Base-by-base conservation (phyloP, 2,113 vertebrate genomes). In the Neopipo cinnamomea region DNA sequence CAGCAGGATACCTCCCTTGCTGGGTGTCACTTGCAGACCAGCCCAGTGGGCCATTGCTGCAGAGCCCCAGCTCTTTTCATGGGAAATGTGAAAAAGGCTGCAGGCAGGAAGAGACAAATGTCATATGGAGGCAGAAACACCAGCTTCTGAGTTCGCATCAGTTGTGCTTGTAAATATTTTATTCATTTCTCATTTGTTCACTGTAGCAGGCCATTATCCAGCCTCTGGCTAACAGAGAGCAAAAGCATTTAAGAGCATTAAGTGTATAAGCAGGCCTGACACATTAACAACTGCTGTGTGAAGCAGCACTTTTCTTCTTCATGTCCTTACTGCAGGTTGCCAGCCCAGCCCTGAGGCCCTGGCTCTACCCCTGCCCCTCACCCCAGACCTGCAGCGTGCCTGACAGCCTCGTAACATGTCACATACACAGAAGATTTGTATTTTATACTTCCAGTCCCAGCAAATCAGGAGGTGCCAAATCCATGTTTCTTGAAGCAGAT, bases 21-120 rank as follows among this genome's bases (percentile, higher is more conserved):
- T 58, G 12, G 31, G 20, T 70, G 22, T 49, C 55, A 31, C 59
- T 56, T 76, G 66, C 85, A 83, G 58, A 85, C 8, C 53, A 73
- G 41, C 8, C 73, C 33, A 47, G 27, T 2, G 3, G 17, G 28
- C 33, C 30, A n/a, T 9, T 65, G 71, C 27, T 0, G 0, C 25
- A 52, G 20, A 85, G 35, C 17, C 39, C 42, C 2, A 2, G 44
- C 21, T 55, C 52, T 85, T 75, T 35, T 42, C 55, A 11, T 7
- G 11, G 35, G 35, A 50, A 78, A 55, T 14, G 19, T 6, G 27
- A 68, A 73, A 88, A 75, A 58, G 8, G 23, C 30, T 4, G 1
- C 3, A 2, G 52, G 30, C 39, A 67, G 25, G 47, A 30, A 86
- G n/a, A 84, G 18, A 20, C 50, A 62, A 74, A 84, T 56, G 39